Base-by-base conservation (phyloP, 2,888 invertebrate species). In the Pheosia gnoma region DNA sequence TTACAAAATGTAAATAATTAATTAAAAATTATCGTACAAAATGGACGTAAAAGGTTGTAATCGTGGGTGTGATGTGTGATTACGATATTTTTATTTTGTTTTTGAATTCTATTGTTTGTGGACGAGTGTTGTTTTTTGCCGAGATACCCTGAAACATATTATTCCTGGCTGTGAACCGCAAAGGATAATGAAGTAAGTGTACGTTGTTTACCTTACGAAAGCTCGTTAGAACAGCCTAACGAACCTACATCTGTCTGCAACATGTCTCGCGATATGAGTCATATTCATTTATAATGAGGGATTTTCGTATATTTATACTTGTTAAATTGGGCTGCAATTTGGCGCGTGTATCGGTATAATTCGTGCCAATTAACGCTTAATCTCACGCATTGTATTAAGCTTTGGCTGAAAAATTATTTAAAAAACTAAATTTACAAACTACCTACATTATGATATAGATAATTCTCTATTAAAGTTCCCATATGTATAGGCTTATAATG, bases 21-120 rank as follows among this genome's bases (percentile, higher is more conserved):
- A 86, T 85, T 84, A 80, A 81, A 69, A 83, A 83, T 83, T 80
- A 82, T 74, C 79, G 76, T 78, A 82, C 86, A 88, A 88, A 86
- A 90, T 90, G 90, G 88, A 88, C 88, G 86, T 86, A 82, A 88
- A 85, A 84, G 74, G 80, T 82, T 83, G 70, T 83, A 76, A 78
- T 80, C 79, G 87, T 87, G 87, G 80, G 84, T 89, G 88, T 86
- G 71, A 81, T 81, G 81, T 82, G 84, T 82, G 81, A 83, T 87
- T 80, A 83, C 67, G 77, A 62, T 69, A 63, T 68, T 74, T 72
- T 67, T 67, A 63, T 78, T 79, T 72, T 74, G 71, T 80, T 79
- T 43, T 54, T 39, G 47, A 55, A 61, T 58, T 60, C 65, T 68
- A 68, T 59, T 68, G 70, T 72, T 63, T 67, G 68, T 70, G 68